Percentiles rank a stretch among this genome's conserved stretches.
Evolutionary conservation across 2,888 invertebrate genomes (phyloP).

Genomic region (Andrena chrysosceles): DNA sequence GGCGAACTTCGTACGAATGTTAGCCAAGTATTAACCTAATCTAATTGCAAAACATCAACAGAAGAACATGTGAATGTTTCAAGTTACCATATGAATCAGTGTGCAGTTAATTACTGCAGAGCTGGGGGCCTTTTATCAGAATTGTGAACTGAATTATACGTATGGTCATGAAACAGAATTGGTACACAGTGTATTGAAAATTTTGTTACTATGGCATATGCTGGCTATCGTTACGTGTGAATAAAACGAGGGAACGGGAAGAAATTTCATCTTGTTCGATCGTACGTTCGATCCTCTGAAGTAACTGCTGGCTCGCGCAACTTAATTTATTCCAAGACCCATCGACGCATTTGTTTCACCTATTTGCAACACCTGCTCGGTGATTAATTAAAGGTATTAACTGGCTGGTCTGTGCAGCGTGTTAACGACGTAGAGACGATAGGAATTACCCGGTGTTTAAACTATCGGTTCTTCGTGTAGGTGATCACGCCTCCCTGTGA

Average conservation of each 20-base stretch:
- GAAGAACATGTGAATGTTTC: too few species aligned
- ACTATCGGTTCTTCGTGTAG: slow-evolving; percentile 26
- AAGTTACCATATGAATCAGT: too few species aligned
- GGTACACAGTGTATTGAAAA: neutral
- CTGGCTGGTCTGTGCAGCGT: slow-evolving; percentile 31
- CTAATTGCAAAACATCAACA: too few species aligned
- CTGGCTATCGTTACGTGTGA: neutral
- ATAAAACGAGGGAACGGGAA: neutral
- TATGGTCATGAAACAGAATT: neutral
- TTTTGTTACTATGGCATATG: too few species aligned
- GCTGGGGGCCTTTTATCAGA: too few species aligned
- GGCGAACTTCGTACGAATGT: too few species aligned
- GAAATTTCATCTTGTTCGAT: slow-evolving; percentile 13
- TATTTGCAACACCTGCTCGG: slow-evolving; percentile 46
- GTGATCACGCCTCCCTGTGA: neutral
- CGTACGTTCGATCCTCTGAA: slow-evolving; percentile 9
- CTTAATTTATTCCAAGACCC: slow-evolving; percentile 49
- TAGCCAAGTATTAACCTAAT: too few species aligned
- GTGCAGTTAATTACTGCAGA: too few species aligned
- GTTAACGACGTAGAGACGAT: slow-evolving; percentile 40
- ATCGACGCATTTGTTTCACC: slow-evolving; percentile 44
- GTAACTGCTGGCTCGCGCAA: slow-evolving; percentile 30
- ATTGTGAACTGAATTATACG: too few species aligned
- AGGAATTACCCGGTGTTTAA: slow-evolving; percentile 65
- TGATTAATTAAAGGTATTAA: slow-evolving; percentile 66